These are phyloP conservation scores for Diaprepes abbreviatus DNA, from an alignment of 2,888 invertebrate species.

Conservation along the genomic window DNA sequence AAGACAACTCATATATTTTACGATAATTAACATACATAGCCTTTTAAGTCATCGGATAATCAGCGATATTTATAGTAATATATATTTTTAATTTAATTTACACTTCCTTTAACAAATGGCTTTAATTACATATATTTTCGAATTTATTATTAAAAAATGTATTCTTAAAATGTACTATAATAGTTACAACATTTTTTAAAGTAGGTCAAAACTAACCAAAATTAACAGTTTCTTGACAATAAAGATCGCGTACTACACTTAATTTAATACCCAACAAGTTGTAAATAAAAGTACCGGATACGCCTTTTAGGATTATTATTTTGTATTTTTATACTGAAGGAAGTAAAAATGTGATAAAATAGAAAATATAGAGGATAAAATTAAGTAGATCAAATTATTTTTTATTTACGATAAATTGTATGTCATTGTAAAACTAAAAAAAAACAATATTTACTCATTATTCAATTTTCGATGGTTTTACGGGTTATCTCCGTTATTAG, in stretches of 20 bases:
- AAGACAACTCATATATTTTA: background rate
- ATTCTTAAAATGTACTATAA: background rate
- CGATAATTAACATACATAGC: constrained; percentile 2
- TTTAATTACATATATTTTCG: background rate
- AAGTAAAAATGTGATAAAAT: background rate
- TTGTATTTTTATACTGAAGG: background rate
- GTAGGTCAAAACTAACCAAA: constrained; percentile 3
- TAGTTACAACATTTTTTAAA: background rate
- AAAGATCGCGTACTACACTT: background rate
- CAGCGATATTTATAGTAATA: background rate
- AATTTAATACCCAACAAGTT: background rate
- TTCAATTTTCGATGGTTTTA: too few relatives aligned
- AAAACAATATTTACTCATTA: too few relatives aligned
- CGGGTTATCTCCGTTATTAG: too few relatives aligned
- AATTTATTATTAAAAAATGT: background rate
- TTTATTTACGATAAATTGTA: too few relatives aligned
- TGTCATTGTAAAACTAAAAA: too few relatives aligned
- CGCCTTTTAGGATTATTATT: background rate
- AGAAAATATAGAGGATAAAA: too few relatives aligned
- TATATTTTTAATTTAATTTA: background rate
- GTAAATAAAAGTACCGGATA: background rate
- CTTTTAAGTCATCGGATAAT: background rate
- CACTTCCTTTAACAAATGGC: constrained; percentile 4
- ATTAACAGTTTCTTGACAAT: constrained; percentile 7
- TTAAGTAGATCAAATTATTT: too few relatives aligned